Conservation (phyloP, 37 sponge, comb jelly and placozoan species). For the Corticium candelabrum region DNA sequence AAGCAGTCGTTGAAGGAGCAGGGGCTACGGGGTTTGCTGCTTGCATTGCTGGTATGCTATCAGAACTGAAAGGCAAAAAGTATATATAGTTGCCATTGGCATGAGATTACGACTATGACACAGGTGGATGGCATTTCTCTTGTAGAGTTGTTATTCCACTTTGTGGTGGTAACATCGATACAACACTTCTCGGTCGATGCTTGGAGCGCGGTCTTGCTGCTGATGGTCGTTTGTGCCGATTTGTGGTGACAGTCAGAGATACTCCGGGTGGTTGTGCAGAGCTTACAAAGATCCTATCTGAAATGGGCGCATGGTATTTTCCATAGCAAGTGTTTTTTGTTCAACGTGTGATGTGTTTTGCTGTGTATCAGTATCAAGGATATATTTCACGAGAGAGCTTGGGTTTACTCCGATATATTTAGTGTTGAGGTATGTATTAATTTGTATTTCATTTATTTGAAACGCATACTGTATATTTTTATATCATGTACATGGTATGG, state of each 20-base stretch:
- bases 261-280: slow-evolving; percentile 52
- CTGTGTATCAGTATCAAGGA: slow-evolving; percentile 72
- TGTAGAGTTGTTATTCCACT: slow-evolving; percentile 24
- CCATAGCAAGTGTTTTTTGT: background rate
- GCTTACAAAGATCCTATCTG: slow-evolving; percentile 32
- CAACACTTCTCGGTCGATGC: slow-evolving; percentile 63
- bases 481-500: too few species aligned
- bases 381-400: slow-evolving; percentile 77
- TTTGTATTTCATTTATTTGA: background rate
- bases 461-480: background rate
- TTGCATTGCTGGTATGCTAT: slow-evolving; percentile 49
- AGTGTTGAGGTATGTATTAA: slow-evolving; percentile 48
- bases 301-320: slow-evolving; percentile 36
- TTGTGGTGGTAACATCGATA: slow-evolving; percentile 85
- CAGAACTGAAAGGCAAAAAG: slow-evolving; percentile 73
- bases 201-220: slow-evolving; percentile 77
- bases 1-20: slow-evolving; percentile 79
- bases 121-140: too few species aligned
- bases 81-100: background rate
- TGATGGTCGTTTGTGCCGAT: slow-evolving; percentile 56
- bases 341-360: background rate
- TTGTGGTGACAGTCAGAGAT: slow-evolving; percentile 49
- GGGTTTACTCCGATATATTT: slow-evolving; percentile 64
- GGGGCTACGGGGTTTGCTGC: slow-evolving; percentile 80
- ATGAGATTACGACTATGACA: too few species aligned